A percentile compares a stretch with the other conserved stretches of the same genome.
These are phyloP conservation scores for Vollenhovia emeryi DNA, from an alignment of 1,140 invertebrate genomes.

Conservation along the genomic window DNA sequence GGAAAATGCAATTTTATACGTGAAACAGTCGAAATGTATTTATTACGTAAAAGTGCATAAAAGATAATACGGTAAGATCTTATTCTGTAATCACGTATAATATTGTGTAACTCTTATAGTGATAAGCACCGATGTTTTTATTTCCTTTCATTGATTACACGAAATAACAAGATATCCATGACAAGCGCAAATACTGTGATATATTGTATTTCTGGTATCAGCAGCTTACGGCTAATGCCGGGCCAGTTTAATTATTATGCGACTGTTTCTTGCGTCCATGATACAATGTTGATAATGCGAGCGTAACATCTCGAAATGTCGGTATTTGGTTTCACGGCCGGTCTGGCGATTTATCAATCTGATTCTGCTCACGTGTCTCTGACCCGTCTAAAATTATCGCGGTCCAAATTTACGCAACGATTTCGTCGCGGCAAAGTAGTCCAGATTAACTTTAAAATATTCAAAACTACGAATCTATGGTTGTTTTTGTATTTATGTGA, in stretches of 20 bases:
- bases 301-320: neutral
- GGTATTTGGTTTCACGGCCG: neutral
- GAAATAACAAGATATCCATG: conserved; percentile 7
- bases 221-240: neutral
- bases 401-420: neutral
- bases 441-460: neutral
- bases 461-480: neutral
- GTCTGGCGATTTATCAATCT: neutral
- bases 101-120: neutral
- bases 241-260: neutral
- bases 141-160: neutral
- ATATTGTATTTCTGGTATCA: neutral
- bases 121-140: neutral
- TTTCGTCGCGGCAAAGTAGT: neutral
- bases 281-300: neutral
- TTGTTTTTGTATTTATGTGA: neutral
- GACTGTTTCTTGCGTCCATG: no score
- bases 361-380: neutral
- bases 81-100: neutral
- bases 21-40: neutral
- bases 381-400: neutral
- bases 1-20: neutral
- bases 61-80: neutral
- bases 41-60: neutral
- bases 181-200: neutral